phyloP scores from a whole-genome alignment of 2,888 invertebrate genomes.

The Andrena marginata region DNA sequence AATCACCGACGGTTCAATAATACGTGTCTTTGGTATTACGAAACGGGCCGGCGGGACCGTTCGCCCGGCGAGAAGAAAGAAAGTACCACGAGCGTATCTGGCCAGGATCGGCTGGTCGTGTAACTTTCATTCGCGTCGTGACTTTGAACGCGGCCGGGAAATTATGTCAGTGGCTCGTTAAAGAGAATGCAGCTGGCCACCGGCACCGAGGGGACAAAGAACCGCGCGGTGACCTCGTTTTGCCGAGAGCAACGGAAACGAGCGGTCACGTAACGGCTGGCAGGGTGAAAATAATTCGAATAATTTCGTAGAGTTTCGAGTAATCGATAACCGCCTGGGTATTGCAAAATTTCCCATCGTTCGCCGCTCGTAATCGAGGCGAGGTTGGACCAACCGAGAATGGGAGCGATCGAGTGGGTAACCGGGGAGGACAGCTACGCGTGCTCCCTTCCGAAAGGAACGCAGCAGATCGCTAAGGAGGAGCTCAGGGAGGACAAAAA shows the following conservation, averaged over 20 bases:
- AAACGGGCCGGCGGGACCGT: background rate
- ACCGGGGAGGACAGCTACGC: constrained; percentile 89
- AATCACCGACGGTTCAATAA: background rate
- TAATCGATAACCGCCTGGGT: constrained; percentile 10
- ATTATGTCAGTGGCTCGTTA: constrained; percentile 26
- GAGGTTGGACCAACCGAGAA: constrained; percentile 44
- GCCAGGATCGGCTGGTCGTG: background rate
- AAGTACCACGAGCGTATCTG: background rate
- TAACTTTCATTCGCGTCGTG: constrained; percentile 15
- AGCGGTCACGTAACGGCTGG: background rate
- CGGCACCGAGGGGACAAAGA: background rate
- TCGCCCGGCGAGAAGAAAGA: constrained; percentile 11
- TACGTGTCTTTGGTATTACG: constrained; percentile 27
- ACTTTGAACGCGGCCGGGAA: constrained; percentile 31
- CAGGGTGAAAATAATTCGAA: background rate
- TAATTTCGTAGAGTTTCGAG: constrained; percentile 19
- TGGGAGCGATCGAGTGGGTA: constrained; percentile 85
- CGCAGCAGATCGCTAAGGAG: constrained; percentile 88
- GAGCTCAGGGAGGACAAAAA: constrained; percentile 90
- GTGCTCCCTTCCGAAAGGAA: constrained; percentile 88
- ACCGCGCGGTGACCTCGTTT: constrained; percentile 11
- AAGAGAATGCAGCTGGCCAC: background rate
- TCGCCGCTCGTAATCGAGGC: background rate
- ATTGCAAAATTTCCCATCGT: constrained; percentile 4
- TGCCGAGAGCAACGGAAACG: background rate